Percentiles rank a stretch among this genome's conserved stretches.
phyloP scores from a whole-genome alignment of 2,888 invertebrate species.

The Drosophila demipolita region DNA sequence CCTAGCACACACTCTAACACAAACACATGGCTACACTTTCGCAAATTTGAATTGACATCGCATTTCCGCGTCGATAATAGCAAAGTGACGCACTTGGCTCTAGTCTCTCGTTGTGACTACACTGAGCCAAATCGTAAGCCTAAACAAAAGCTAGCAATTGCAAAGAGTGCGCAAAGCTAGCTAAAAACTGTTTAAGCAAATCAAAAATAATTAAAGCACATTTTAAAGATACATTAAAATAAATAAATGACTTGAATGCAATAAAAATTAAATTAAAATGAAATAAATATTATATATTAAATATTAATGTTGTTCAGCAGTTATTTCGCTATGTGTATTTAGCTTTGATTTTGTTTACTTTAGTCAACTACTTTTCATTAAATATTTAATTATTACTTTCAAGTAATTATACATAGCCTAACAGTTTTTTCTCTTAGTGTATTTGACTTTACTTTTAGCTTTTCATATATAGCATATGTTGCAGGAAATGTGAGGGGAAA shows the following conservation, averaged over 20 bases:
- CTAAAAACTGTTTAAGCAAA: background rate
- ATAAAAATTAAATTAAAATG: background rate
- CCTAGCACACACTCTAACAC: conserved; percentile 1
- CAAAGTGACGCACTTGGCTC: conserved; percentile 37
- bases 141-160: background rate
- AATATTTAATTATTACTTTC: background rate
- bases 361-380: too few species aligned
- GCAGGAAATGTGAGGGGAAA: conserved; percentile 76
- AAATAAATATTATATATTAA: background rate
- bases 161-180: background rate
- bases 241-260: background rate
- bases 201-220: background rate
- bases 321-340: conserved; percentile 17
- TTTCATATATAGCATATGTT: conserved; percentile 53
- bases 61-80: conserved; percentile 71
- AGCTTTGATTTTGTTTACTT: background rate
- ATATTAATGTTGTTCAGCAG: too few species aligned
- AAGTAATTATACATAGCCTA: background rate
- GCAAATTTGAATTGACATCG: conserved; percentile 78
- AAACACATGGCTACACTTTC: conserved; percentile 30
- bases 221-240: background rate
- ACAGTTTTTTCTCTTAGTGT: background rate
- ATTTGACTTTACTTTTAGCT: background rate
- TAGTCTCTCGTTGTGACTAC: background rate
- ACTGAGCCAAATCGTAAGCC: conserved; percentile 19